phyloP scores from a whole-genome alignment of 2,888 invertebrate species.

The Smittia aterrima region DNA sequence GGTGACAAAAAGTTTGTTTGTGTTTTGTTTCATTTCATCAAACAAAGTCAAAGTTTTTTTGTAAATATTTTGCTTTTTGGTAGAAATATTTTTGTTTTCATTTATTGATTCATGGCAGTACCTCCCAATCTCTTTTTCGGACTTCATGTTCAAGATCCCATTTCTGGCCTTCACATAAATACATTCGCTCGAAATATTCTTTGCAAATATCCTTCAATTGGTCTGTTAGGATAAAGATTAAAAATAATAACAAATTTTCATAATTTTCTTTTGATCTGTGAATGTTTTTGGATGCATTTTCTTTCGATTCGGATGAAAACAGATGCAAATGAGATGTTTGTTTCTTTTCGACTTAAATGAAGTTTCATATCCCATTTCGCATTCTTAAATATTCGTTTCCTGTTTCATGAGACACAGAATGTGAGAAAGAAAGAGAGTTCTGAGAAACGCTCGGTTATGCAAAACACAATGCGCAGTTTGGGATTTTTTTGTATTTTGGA shows the following conservation, averaged over 20 bases:
- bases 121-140: conserved; percentile 99
- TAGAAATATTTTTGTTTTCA: conserved; percentile 42
- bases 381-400: no score
- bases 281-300: conserved; percentile 3
- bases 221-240: conserved; percentile 48
- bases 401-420: no score
- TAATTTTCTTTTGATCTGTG: conserved; percentile 10
- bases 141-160: conserved; percentile 99
- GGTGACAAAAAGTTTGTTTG: conserved; percentile 42
- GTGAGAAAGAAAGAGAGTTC: not conserved
- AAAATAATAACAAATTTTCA: conserved; percentile 25
- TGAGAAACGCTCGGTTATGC: not conserved
- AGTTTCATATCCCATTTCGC: no score
- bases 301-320: not conserved
- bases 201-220: conserved; percentile 89
- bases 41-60: conserved; percentile 41
- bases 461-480: conserved; percentile 4
- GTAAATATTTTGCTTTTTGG: conserved; percentile 41
- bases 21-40: conserved; percentile 43
- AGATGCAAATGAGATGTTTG: not conserved
- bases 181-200: conserved; percentile 96
- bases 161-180: conserved; percentile 97
- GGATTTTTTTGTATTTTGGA: not conserved
- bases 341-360: no score
- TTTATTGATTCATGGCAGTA: conserved; percentile 60